phyloP scores from a whole-genome alignment of 2,888 invertebrate genomes.

The Orgyia antiqua region DNA sequence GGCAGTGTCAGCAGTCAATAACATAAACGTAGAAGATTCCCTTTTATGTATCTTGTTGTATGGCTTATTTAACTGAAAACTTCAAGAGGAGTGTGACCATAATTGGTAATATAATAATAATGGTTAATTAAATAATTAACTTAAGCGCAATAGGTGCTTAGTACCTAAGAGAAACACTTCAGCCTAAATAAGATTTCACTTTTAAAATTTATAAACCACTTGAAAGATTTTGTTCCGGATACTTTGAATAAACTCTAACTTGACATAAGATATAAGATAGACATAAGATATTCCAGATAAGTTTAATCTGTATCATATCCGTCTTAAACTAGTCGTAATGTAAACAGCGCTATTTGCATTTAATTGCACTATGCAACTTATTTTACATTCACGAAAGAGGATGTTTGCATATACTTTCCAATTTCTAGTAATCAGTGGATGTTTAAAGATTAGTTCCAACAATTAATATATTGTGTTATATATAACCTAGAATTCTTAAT shows the following conservation, averaged over 20 bases:
- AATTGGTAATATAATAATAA: no score
- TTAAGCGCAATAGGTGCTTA: no score
- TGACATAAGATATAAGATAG: no score
- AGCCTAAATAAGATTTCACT: no score
- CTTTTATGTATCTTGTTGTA: no score
- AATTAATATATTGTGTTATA: constrained; percentile 6
- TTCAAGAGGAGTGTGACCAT: no score
- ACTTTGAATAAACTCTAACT: constrained; percentile 9
- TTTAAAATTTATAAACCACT: no score
- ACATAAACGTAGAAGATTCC: no score
- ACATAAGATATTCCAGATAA: constrained; percentile 15
- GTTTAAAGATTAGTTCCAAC: constrained; percentile 5
- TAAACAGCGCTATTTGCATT: constrained; percentile 18
- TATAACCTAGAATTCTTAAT: constrained; percentile 14
- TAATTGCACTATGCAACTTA: constrained; percentile 15
- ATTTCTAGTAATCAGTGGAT: background rate
- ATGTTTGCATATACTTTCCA: constrained; percentile 9
- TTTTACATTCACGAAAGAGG: constrained; percentile 15
- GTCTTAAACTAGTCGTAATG: constrained; percentile 16
- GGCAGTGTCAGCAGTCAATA: no score
- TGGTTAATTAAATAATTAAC: no score
- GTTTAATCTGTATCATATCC: constrained; percentile 14
- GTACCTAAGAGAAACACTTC: no score
- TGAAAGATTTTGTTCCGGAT: background rate
- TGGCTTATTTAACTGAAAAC: no score